Conservation (phyloP, 1,140 invertebrate genomes). For the Diuraphis noxia region DNA sequence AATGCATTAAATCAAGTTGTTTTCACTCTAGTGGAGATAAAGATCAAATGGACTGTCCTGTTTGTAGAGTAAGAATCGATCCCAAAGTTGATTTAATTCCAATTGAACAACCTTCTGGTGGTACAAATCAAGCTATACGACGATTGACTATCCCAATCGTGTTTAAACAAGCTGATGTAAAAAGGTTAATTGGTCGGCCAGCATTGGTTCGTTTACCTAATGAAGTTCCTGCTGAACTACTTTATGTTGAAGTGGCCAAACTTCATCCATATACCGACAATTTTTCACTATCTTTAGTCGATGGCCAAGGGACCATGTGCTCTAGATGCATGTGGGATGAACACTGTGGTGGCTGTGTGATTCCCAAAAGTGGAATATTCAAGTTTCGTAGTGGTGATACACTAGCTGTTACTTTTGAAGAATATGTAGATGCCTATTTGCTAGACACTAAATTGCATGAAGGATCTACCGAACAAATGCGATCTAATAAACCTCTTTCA, state of each 20-base stretch:
- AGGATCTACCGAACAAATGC: slow-evolving; percentile 61
- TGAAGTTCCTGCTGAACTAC: slow-evolving; percentile 62
- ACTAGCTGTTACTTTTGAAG: slow-evolving; percentile 64
- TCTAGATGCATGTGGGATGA: slow-evolving; percentile 67
- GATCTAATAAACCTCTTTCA: slow-evolving; percentile 64
- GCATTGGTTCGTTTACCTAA: slow-evolving; percentile 66
- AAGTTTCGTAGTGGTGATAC: slow-evolving; percentile 66
- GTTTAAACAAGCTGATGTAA: slow-evolving; percentile 36
- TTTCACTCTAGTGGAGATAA: slow-evolving; percentile 61
- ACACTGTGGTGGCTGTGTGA: slow-evolving; percentile 68
- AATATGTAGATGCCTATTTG: slow-evolving; percentile 40
- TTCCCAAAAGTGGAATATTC: slow-evolving; percentile 64
- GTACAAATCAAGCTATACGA: not conserved
- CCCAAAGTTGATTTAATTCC: slow-evolving; percentile 63
- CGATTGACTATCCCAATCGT: slow-evolving; percentile 36
- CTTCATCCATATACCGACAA: slow-evolving; percentile 62
- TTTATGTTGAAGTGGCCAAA: slow-evolving; percentile 63
- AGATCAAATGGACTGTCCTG: slow-evolving; percentile 62
- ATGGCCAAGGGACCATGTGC: slow-evolving; percentile 66
- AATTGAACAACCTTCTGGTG: slow-evolving; percentile 59
- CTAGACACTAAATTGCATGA: slow-evolving; percentile 58
- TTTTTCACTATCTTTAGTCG: slow-evolving; percentile 64
- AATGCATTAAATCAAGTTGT: slow-evolving; percentile 66
- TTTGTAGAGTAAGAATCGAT: slow-evolving; percentile 63
- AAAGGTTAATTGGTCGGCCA: slow-evolving; percentile 64